Evolutionary conservation across 2,797 vertebrate species (phyloP), one percentile per base, ranked within the genome.

Genomic region (Kryptopterus vitreolus): DNA sequence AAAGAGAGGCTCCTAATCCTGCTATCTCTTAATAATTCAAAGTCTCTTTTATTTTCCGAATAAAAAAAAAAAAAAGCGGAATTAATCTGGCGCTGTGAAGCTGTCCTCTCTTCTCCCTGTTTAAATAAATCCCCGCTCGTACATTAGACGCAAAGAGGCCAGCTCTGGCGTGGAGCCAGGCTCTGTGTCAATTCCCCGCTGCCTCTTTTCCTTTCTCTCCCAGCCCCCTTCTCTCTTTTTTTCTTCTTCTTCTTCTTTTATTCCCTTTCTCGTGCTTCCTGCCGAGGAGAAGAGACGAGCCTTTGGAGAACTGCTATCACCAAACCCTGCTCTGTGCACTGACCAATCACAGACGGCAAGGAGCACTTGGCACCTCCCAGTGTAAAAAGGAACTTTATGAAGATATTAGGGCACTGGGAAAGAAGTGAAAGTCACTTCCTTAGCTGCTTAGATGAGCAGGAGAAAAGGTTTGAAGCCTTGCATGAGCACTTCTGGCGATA

Each of bases 11-110:
- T 95, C 96, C 96, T 98, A 98, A 99, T 98, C 96, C 96, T 88
- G 91, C 96, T 98, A 97, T 99, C 97, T 96, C 96, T 97, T 95
- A 95, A 96, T 97, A 98, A 97, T 98, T 98, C 96, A 98, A 99
- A 98, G 96, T 97, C 95, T 96, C 96, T 96, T 98, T 98, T 98
- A 97, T 98, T 97, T 98, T 95, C 92, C 90, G 95, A 97, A 98
- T 96, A 98, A 97, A 98, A 38, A 94, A 94, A 98, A 98, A 97
- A 98, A 38, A 94, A 94, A 98, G 97, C 92, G 84, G 95, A 97
- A 98, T 98, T 98, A 98, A 98, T 97, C 96, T 96, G 93, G 91
- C 94, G 93, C 95, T 97, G 94, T 96, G 96, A 98, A 95, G 96
- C 97, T 94, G 94, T 96, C 95, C 94, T 96, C 95, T 96, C 94